These are phyloP conservation scores for Drosophila nr. perissopoda DNA, from an alignment of 2,888 invertebrate genomes.

Conservation along the genomic window DNA sequence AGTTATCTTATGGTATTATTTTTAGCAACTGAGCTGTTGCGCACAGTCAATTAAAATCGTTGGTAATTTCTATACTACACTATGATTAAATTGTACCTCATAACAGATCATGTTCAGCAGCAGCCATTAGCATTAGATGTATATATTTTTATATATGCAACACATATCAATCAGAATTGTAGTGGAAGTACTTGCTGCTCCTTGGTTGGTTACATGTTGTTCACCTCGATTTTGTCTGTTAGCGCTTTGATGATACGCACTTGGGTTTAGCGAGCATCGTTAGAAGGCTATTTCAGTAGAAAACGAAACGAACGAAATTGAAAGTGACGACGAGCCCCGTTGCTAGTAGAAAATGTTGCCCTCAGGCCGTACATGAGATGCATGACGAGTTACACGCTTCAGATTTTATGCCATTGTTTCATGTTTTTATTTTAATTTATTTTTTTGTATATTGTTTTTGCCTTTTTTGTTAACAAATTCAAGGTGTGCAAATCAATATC, in stretches of 20 bases:
- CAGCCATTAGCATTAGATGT: neutral
- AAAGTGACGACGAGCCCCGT: conserved; percentile 53
- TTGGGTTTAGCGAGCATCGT: conserved; percentile 29
- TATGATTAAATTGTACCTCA: neutral
- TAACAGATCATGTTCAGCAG: neutral
- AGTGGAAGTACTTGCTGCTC: conserved; percentile 16
- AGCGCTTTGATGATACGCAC: conserved; percentile 28
- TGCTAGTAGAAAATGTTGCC: conserved; percentile 46
- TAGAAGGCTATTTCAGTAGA: conserved; percentile 38
- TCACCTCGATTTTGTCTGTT: conserved; percentile 64
- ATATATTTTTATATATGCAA: neutral
- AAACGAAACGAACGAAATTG: conserved; percentile 43
- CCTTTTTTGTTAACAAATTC: conserved; percentile 73
- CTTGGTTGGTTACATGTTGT: conserved; percentile 48
- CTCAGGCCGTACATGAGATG: conserved; percentile 61
- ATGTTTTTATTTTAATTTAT: conserved; percentile 21
- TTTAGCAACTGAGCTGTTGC: conserved; percentile 6
- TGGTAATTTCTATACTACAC: neutral
- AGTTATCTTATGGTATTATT: conserved; percentile 8
- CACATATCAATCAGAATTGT: neutral
- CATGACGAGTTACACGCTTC: conserved; percentile 54
- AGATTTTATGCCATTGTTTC: conserved; percentile 65
- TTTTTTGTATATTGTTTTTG: conserved; percentile 48
- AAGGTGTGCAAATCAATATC: conserved; percentile 67
- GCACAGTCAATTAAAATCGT: conserved; percentile 2